Evolutionary conservation across 2,888 invertebrate genomes (phyloP).

Genomic region (Meghimatium bilineatum): DNA sequence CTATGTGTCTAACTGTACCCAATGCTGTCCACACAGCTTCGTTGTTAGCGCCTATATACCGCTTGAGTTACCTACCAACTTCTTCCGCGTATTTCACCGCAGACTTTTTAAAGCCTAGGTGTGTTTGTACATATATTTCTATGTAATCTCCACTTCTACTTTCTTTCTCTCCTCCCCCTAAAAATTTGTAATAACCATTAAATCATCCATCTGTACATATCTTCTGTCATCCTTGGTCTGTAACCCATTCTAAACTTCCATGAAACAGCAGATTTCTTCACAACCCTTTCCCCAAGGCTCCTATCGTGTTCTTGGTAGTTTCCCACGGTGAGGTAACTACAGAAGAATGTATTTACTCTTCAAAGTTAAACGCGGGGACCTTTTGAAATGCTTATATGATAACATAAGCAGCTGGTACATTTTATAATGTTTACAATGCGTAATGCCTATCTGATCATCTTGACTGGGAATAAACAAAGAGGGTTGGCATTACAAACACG

Average conservation of each 20-base stretch:
- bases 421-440: slow-evolving; percentile 42
- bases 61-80: no score
- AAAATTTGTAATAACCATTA: neutral
- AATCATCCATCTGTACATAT: neutral
- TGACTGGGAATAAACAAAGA: slow-evolving; percentile 17
- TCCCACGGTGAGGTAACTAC: neutral
- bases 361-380: neutral
- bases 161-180: neutral
- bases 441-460: slow-evolving; percentile 37
- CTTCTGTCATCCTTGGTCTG: neutral
- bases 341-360: slow-evolving; percentile 14
- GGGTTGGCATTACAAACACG: slow-evolving; percentile 31
- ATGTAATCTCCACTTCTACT: slow-evolving; percentile 10
- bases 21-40: no score
- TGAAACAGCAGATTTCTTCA: neutral
- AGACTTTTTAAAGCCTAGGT: no score
- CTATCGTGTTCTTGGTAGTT: neutral
- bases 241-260: neutral
- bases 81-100: no score
- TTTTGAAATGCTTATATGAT: slow-evolving; percentile 26
- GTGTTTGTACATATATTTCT: neutral
- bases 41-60: no score
- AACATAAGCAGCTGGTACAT: slow-evolving; percentile 29
- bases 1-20: no score
- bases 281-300: neutral